phyloP scores from a whole-genome alignment of 2,888 invertebrate species.

The Drosophila barbarae region DNA sequence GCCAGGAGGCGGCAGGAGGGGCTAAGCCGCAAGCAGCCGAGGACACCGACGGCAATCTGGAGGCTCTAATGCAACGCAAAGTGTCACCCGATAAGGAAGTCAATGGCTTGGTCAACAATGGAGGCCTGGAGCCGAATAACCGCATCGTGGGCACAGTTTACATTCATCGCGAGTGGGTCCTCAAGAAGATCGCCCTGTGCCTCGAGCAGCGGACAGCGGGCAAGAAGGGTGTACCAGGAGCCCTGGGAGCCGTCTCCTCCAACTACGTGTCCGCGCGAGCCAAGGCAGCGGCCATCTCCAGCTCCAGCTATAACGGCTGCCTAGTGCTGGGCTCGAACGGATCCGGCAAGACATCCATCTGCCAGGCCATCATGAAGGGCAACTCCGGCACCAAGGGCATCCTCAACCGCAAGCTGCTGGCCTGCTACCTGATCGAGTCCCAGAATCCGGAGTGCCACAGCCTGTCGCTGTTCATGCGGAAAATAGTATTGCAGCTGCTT shows the following conservation, averaged over 20 bases:
- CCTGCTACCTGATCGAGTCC: slow-evolving; percentile 93
- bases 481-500: slow-evolving; percentile 90
- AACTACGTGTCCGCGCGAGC: slow-evolving; percentile 74
- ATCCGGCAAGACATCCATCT: slow-evolving; percentile 95
- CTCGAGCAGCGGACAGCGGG: slow-evolving; percentile 92
- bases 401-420: slow-evolving; percentile 87
- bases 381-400: slow-evolving; percentile 80
- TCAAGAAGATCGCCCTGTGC: slow-evolving; percentile 94
- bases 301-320: slow-evolving; percentile 85
- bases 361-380: slow-evolving; percentile 84
- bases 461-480: slow-evolving; percentile 91
- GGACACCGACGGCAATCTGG: slow-evolving; percentile 77
- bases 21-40: slow-evolving; percentile 39
- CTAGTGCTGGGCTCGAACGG: slow-evolving; percentile 95
- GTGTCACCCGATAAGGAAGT: slow-evolving; percentile 79
- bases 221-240: slow-evolving; percentile 82
- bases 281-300: slow-evolving; percentile 75
- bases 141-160: slow-evolving; percentile 73
- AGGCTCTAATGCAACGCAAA: slow-evolving; percentile 78
- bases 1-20: slow-evolving; percentile 48
- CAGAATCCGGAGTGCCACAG: slow-evolving; percentile 92
- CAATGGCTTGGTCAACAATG: slow-evolving; percentile 64
- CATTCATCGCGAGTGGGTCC: slow-evolving; percentile 92
- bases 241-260: slow-evolving; percentile 54
- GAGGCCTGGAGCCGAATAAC: slow-evolving; percentile 40